A percentile compares a stretch with the other conserved stretches of the same genome.
Conservation (phyloP, 2,797 vertebrate species). For the Sparidentex hasta region DNA sequence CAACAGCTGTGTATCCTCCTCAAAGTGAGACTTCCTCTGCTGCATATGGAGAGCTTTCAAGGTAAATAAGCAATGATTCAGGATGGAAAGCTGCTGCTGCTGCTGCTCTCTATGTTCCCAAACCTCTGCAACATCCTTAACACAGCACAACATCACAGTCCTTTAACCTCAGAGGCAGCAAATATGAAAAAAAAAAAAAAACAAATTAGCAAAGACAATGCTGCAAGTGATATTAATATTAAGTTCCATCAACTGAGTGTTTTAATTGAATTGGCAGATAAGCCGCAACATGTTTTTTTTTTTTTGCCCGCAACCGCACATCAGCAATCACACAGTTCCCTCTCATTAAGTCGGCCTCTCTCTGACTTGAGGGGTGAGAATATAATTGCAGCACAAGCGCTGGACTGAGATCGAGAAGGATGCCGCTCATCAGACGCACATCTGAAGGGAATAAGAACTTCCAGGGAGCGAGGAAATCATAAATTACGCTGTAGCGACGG, state of each 20-base stretch:
- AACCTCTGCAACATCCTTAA: neutral
- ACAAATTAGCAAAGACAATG: neutral
- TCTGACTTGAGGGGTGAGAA: neutral
- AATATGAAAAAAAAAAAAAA: conserved; percentile 15
- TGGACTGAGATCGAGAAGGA: neutral
- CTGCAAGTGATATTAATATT: neutral
- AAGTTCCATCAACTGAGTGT: neutral
- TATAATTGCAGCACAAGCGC: neutral
- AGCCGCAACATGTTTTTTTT: neutral
- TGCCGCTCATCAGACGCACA: neutral
- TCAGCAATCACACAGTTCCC: neutral
- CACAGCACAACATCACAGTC: neutral
- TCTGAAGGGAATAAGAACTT: neutral
- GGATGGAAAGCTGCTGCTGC: conserved; percentile 13
- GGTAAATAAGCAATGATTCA: conserved; percentile 41
- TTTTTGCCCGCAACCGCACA: neutral
- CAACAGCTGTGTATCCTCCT: conserved; percentile 44
- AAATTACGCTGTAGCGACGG: neutral
- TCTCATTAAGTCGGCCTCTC: neutral
- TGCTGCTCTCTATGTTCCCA: neutral
- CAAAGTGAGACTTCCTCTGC: conserved; percentile 46
- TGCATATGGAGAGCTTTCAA: conserved; percentile 26
- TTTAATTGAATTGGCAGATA: conserved; percentile 12
- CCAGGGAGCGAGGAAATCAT: neutral
- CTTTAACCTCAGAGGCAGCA: neutral